Base-by-base conservation (phyloP, 2,113 vertebrate genomes). In the Sinocyclocheilus rhinocerous region DNA sequence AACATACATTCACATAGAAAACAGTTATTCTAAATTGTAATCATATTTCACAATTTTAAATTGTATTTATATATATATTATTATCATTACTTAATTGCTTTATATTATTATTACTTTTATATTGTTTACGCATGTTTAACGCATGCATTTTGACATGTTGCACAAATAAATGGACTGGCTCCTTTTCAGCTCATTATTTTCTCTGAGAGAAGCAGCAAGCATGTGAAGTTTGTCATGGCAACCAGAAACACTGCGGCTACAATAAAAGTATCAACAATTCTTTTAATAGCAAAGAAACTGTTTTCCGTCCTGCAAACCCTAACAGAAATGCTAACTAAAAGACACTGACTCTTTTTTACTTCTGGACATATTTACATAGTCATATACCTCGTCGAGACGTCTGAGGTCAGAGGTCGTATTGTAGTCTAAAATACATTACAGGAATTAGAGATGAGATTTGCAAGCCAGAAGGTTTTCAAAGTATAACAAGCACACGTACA, bases 201-300 rank as follows among this genome's bases (percentile, higher is more conserved):
- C 36, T 22, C 36, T 39, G 36, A 20, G 69, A 42, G 69, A 22
- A 42, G 10, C 69, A 39, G 67, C 8, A 3, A 20, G 67, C 33
- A 70, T 10, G 33, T 20, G 16, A 70, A 70, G 70, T 72, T 39
- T 72, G 69, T 42, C 70, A 73, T 73, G 36, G 70, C 70, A 42
- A 70, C 67, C 16, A 70, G 67, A 70, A 33, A 70, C 16, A 20
- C 20, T 20, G 67, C 7, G 2, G 33, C 70, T n/a, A 42, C 33
- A 72, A 72, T 39, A 42, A 73, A 42, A 42, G 36, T 12, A 73
- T 73, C 1, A 3, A 36, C 20, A 42, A n/a, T 42, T 73, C 20
- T 73, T 42, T 73, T 39, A 73, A n/a, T 42, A n/a, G 39, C 20
- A 72, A 70, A 70, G 1, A 36, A 36, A 6, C 69, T 2, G 16